phyloP scores from a whole-genome alignment of 2,113 vertebrate species.

The Micromys minutus region DNA sequence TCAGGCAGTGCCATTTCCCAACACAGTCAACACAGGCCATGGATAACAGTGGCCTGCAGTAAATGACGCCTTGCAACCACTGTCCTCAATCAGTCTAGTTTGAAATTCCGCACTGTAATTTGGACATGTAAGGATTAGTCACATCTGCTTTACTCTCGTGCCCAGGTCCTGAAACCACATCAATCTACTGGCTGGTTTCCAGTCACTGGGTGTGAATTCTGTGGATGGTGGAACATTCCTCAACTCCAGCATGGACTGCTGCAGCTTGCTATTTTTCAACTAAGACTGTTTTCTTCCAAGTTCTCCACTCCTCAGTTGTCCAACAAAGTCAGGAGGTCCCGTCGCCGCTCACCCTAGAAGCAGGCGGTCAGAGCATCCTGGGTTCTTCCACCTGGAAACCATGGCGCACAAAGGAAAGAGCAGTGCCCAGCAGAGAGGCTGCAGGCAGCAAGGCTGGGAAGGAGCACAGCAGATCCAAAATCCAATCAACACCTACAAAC shows the following conservation, averaged over 20 bases:
- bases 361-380: not conserved
- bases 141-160: not conserved
- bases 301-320: not conserved
- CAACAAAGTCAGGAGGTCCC: not conserved
- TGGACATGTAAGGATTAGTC: not conserved
- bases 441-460: not conserved
- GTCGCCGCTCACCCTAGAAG: not conserved
- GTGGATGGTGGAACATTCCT: not conserved
- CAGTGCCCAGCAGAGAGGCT: fast-evolving
- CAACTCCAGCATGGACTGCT: not conserved
- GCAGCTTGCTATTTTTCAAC: no score
- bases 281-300: not conserved
- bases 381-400: not conserved
- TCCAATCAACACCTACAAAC: not conserved
- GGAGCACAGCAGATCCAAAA: not conserved
- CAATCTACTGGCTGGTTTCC: not conserved
- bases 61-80: not conserved
- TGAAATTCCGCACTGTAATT: not conserved
- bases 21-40: not conserved
- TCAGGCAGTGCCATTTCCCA: not conserved
- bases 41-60: not conserved
- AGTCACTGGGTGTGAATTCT: not conserved
- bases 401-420: not conserved
- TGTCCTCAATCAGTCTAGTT: no score
- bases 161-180: not conserved